Percentiles rank a stretch among this genome's conserved stretches.
These are phyloP conservation scores for Cheilinus undulatus DNA, from an alignment of 2,113 vertebrate genomes.

Conservation along the genomic window DNA sequence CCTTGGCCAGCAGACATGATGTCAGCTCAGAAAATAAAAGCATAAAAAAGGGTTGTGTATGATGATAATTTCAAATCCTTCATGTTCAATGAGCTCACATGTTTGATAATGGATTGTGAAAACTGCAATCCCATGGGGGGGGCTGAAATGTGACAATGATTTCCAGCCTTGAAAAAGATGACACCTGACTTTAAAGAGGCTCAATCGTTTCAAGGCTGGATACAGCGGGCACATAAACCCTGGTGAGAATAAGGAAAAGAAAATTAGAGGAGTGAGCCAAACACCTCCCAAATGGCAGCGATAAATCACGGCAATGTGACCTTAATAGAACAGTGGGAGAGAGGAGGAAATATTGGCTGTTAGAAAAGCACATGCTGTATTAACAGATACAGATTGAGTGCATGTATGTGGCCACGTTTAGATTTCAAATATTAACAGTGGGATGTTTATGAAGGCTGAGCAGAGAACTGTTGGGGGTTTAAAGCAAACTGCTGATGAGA, in stretches of 20 bases:
- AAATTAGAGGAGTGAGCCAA: constrained; percentile 18
- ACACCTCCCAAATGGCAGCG: constrained; percentile 23
- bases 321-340: constrained; percentile 53
- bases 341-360: constrained; percentile 26
- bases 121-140: background rate
- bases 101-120: background rate
- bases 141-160: background rate
- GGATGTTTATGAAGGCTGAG: background rate
- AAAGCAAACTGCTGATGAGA: background rate
- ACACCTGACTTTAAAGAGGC: constrained; percentile 11
- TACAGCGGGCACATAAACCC: constrained; percentile 15
- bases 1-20: too few relatives aligned
- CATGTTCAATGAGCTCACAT: background rate
- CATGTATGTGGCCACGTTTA: constrained; percentile 5
- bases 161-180: constrained; percentile 17
- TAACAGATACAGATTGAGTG: constrained; percentile 22
- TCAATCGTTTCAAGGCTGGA: constrained; percentile 14
- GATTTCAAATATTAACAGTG: constrained; percentile 11
- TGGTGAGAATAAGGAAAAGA: constrained; percentile 16
- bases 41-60: background rate
- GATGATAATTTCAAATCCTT: background rate
- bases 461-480: background rate
- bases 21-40: background rate
- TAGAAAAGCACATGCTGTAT: constrained; percentile 11
- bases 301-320: constrained; percentile 59